Base-by-base conservation (phyloP, 2,113 vertebrate genomes). In the Chelonoidis abingdonii region DNA sequence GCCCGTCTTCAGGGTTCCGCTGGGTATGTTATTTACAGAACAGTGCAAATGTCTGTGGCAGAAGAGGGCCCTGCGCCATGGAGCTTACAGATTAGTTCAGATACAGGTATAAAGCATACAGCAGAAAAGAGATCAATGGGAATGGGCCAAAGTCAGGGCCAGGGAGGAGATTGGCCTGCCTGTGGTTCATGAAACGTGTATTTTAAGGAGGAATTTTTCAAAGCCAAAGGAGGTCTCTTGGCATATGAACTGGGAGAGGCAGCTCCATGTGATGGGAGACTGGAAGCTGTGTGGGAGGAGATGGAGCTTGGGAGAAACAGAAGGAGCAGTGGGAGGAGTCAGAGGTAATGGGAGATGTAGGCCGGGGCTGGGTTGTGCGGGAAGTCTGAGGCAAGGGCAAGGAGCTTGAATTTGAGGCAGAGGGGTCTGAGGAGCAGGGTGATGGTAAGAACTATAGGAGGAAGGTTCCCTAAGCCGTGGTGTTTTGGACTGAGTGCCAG, bases 1-100 rank as follows among this genome's bases (percentile, higher is more conserved):
- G 75, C 44, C 41, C 25, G 1, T 76, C 75, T 12, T 25, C 75
- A 29, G 41, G 12, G 44, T 29, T 62, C 69, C 4, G 16, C 47
- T 24, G 16, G n/a, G 53, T 24, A 25, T 27, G 35, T 41, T 52
- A 5, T 4, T 3, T 44, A 52, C 35, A 0, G 2, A 47, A 35
- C 53, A 47, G 21, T 16, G n/a, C 29, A 24, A 78, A 13, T 12
- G 25, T 24, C 25, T 44, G 25, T 27, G 22, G 12, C 10, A 78
- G 41, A 27, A 44, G 41, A 78, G 25, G 24, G 41, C 72, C 38
- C 75, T 78, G 22, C 12, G 24, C 41, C 25, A 76, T 4, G 41
- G 25, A 29, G 24, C 25, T 29, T 27, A 13, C 75, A 78, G 22
- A 78, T 78, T 24, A 78, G 75, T 22, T 78, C 41, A 78, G 25